Conservation (phyloP, 2,113 vertebrate species). For the Rhodinocichla rosea region DNA sequence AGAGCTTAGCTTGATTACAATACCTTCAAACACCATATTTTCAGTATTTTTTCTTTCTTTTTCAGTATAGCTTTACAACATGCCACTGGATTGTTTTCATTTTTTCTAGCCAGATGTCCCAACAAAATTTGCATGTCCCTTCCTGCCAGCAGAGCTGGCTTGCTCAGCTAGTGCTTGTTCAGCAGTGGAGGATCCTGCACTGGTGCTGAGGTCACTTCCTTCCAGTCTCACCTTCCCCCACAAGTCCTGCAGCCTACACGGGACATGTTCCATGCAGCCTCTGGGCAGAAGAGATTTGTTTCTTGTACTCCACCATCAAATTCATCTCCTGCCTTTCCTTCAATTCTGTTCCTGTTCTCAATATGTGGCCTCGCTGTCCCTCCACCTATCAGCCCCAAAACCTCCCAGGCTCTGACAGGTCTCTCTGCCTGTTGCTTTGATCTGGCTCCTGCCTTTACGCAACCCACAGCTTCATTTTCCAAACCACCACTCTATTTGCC, state of each 20-base stretch:
- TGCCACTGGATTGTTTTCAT: neutral
- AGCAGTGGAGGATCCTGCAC: neutral
- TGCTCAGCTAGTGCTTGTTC: neutral
- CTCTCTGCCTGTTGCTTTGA: neutral
- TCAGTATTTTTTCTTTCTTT: neutral
- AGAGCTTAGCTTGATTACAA: neutral
- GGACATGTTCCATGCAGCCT: fast-evolving
- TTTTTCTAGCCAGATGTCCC: neutral
- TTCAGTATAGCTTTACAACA: neutral
- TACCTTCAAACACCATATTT: neutral
- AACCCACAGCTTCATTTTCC: neutral
- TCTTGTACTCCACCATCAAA: neutral
- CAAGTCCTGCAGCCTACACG: neutral
- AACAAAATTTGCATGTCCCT: neutral
- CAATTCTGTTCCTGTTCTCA: neutral
- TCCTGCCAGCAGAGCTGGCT: neutral
- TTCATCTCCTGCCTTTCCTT: neutral
- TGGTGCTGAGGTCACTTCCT: neutral
- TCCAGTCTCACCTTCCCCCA: neutral
- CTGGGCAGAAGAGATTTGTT: neutral
- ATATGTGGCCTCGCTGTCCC: fast-evolving
- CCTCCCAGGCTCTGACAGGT: neutral
- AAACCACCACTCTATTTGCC: neutral
- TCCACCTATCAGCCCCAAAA: neutral
- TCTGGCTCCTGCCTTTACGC: neutral